Conservation (phyloP, 2,888 invertebrate genomes). For the Oscheius sp. region DNA sequence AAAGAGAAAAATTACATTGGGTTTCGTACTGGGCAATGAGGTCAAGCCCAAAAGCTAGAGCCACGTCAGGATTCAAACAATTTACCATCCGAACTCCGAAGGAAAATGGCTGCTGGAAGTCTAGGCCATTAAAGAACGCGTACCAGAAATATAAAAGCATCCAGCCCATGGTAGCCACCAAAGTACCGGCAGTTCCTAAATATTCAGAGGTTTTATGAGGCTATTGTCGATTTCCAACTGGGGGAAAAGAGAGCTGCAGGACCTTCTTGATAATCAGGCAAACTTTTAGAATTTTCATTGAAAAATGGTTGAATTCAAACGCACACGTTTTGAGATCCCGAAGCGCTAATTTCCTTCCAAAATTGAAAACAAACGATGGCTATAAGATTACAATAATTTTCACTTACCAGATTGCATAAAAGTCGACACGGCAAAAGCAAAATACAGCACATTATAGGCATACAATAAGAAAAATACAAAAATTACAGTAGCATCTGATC, state of each 20-base stretch:
- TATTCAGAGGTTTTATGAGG: no score
- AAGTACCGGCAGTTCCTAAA: conserved; percentile 57
- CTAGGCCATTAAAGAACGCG: conserved; percentile 50
- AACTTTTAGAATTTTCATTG: no score
- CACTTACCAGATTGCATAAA: conserved; percentile 60
- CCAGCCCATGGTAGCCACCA: conserved; percentile 59
- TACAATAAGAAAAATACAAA: conserved; percentile 61
- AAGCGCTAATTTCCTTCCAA: no score
- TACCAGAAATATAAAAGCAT: conserved; percentile 64
- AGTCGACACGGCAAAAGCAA: conserved; percentile 61
- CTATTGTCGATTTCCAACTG: no score
- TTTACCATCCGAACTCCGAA: conserved; percentile 48
- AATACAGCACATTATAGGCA: conserved; percentile 54
- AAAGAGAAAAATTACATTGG: conserved; percentile 53
- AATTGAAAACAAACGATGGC: no score
- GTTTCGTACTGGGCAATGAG: conserved; percentile 60
- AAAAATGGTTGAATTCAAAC: no score
- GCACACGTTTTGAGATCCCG: no score
- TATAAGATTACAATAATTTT: no score
- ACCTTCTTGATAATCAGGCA: no score
- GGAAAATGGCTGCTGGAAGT: conserved; percentile 44
- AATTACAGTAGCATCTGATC: conserved; percentile 52
- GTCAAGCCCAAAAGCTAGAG: conserved; percentile 49
- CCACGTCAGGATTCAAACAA: conserved; percentile 61
- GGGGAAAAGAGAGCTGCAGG: no score